A percentile compares a stretch with the other conserved stretches of the same genome.
Conservation (phyloP, 1,140 invertebrate genomes). For the Lepidurus apus region DNA sequence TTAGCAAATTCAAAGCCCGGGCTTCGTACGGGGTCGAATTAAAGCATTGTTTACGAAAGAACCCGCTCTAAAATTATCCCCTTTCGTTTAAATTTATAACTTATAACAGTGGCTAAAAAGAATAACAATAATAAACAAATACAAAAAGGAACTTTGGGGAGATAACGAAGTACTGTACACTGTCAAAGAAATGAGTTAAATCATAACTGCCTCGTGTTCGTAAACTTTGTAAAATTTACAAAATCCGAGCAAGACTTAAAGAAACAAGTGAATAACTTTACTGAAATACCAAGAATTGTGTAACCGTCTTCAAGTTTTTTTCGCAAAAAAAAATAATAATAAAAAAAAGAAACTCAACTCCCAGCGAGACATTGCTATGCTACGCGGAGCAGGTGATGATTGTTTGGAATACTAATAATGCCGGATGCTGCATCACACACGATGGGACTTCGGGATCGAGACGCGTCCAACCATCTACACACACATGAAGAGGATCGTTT, state of each 20-base stretch:
- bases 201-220: too few relatives aligned
- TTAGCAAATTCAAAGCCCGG: neutral
- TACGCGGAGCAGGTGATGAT: constrained; percentile 13
- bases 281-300: too few relatives aligned
- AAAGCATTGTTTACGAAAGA: constrained; percentile 8
- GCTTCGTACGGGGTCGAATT: neutral
- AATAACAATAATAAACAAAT: too few relatives aligned
- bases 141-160: too few relatives aligned
- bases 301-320: too few relatives aligned
- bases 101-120: neutral
- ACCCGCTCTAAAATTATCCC: neutral
- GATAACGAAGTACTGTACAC: too few relatives aligned
- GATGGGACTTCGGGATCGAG: neutral
- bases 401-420: constrained; percentile 22
- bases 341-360: neutral
- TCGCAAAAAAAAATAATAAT: too few relatives aligned
- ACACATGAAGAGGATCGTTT: too few relatives aligned
- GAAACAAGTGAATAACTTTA: too few relatives aligned
- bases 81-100: neutral
- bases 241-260: too few relatives aligned
- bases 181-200: too few relatives aligned
- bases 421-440: neutral
- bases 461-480: neutral
- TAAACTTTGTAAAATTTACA: too few relatives aligned
- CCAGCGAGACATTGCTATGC: neutral